Percentiles rank a stretch among this genome's conserved stretches.
Evolutionary conservation across 2,113 vertebrate genomes (phyloP).

Genomic region (Progne subis): DNA sequence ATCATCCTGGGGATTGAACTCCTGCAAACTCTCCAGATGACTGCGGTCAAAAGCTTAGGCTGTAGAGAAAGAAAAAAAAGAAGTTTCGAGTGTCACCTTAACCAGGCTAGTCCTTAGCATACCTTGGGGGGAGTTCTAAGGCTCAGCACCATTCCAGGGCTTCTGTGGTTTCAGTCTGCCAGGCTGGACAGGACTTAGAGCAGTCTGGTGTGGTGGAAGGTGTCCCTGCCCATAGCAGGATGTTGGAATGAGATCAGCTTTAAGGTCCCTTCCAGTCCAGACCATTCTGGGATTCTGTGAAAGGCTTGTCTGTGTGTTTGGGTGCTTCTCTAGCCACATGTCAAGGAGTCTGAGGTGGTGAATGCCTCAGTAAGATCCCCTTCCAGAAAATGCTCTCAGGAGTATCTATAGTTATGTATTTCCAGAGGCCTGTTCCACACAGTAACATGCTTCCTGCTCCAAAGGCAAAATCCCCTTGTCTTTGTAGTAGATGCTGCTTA

Average conservation of each 20-base stretch:
- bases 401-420: fast-evolving
- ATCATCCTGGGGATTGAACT: not conserved
- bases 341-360: not conserved
- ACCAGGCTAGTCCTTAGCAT: not conserved
- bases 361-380: not conserved
- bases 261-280: not conserved
- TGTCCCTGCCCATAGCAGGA: not conserved
- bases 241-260: not conserved
- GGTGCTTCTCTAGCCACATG: fast-evolving
- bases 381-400: not conserved
- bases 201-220: not conserved
- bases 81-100: not conserved
- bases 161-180: not conserved
- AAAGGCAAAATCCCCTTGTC: not conserved
- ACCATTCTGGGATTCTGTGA: not conserved
- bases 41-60: not conserved
- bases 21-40: not conserved
- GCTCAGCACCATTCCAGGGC: not conserved
- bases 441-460: not conserved
- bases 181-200: not conserved
- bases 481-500: not conserved
- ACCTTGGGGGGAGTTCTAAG: not conserved
- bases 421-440: not conserved
- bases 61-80: not conserved
- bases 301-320: not conserved